phyloP scores from a whole-genome alignment of 2,113 vertebrate genomes.

The Petrocephalus zakoni region DNA sequence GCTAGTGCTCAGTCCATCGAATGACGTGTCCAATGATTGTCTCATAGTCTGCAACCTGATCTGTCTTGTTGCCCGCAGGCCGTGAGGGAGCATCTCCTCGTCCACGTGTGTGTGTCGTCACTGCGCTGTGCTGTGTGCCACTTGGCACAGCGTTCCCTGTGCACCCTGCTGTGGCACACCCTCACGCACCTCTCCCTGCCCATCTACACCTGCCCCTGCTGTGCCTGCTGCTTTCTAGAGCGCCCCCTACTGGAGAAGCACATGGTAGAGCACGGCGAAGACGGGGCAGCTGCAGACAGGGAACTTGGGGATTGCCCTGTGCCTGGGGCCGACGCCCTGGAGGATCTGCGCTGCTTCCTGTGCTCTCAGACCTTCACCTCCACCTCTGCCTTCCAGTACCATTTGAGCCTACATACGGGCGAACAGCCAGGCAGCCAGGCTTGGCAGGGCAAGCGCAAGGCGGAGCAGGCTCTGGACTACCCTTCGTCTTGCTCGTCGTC shows the following conservation, averaged over 20 bases:
- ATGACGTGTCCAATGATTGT: neutral
- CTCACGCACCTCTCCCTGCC: constrained; percentile 78
- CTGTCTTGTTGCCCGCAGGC: constrained; percentile 57
- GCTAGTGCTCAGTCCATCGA: neutral
- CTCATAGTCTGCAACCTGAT: neutral
- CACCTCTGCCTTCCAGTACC: constrained; percentile 74
- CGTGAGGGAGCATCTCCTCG: constrained; percentile 75
- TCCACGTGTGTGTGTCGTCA: constrained; percentile 75
- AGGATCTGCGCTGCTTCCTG: constrained; percentile 58
- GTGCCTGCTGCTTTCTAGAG: constrained; percentile 81
- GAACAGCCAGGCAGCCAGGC: constrained; percentile 39
- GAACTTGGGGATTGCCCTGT: constrained; percentile 31
- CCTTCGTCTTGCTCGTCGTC: constrained; percentile 43
- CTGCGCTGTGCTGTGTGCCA: constrained; percentile 79
- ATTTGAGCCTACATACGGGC: constrained; percentile 74
- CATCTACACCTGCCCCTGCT: constrained; percentile 82
- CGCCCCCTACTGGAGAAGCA: constrained; percentile 81
- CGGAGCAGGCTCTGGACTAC: constrained; percentile 47
- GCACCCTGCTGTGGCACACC: constrained; percentile 86
- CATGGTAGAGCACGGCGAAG: constrained; percentile 70
- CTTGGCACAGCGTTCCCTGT: constrained; percentile 73
- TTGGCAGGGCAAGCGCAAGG: constrained; percentile 56
- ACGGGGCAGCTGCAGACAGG: constrained; percentile 49
- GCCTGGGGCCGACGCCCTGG: constrained; percentile 20
- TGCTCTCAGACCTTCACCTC: constrained; percentile 67